Evolutionary conservation across 2,113 vertebrate genomes (phyloP), one percentile per base, ranked within the genome.

Genomic region (Cisticola juncidis): DNA sequence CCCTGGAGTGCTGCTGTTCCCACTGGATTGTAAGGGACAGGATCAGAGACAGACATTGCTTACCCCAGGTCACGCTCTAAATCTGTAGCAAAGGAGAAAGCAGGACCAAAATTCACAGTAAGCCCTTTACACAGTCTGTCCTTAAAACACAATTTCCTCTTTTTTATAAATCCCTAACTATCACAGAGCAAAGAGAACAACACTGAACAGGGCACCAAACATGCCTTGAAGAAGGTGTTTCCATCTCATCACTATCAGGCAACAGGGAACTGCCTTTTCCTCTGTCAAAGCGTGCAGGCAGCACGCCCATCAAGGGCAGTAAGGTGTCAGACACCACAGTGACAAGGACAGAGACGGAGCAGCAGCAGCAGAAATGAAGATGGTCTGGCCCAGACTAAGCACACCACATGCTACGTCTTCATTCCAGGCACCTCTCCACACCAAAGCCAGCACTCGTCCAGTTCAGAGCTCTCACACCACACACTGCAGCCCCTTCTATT

Each of bases 371-470:
- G 61, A 35, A 80, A 19, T 14, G 19, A 92, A 74, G 65, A 92
- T n/a, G 65, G 1, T 1, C 65, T 36, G 36, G 15, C 51, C 69
- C 77, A 80, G 68, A 56, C 33, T 42, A 60, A 69, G 77, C 45
- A 44, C 36, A 51, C 18, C 69, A 26, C 71, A 38, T 2, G 29
- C 81, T 42, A 16, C 60, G 5, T 1, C 74, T 70, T 79, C 56
- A 60, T n/a, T 54, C 65, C 44, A 64, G 3, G 1, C 16, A 0
- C 35, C 71, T 47, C 79, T 12, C 56, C 16, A 1, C 4, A 6
- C 44, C 84, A 54, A 87, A 91, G 70, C 77, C 64, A 54, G 68
- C 6, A 14, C 31, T 83, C 0, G 0, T 57, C 31, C 36, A 15
- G 29, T 42, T 36, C 2, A 1, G 8, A 79, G 57, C 62, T 86